These are phyloP conservation scores for Acromyrmex heyeri DNA, from an alignment of 1,140 invertebrate genomes.

Conservation along the genomic window DNA sequence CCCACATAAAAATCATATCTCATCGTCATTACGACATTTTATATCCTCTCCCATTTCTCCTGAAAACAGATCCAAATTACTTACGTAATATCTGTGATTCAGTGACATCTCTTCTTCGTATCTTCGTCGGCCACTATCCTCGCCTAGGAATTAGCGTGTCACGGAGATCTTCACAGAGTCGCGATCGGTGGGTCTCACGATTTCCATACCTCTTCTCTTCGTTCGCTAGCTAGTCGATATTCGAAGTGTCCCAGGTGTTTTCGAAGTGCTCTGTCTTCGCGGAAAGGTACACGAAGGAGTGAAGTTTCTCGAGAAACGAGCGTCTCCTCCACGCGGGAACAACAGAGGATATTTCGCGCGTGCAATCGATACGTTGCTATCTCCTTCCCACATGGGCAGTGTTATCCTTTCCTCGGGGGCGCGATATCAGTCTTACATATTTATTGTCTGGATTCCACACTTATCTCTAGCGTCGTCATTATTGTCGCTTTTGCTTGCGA, in stretches of 20 bases:
- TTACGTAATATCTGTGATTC: constrained; percentile 86
- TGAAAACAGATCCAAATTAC: constrained; percentile 68
- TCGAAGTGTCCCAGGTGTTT: constrained; percentile 3
- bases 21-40: neutral
- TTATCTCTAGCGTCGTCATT: constrained; percentile 67
- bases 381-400: constrained; percentile 44
- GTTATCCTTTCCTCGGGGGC: constrained; percentile 40
- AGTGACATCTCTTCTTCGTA: constrained; percentile 83
- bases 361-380: constrained; percentile 50
- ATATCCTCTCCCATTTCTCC: neutral
- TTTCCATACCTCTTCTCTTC: constrained; percentile 2
- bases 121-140: constrained; percentile 46
- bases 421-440: constrained; percentile 69
- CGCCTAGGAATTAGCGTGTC: constrained; percentile 39
- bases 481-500: constrained; percentile 67
- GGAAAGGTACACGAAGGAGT: constrained; percentile 7
- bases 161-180: constrained; percentile 49
- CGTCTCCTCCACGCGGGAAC: neutral
- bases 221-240: neutral
- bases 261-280: constrained; percentile 24
- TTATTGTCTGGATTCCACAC: constrained; percentile 72
- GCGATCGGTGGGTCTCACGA: constrained; percentile 55
- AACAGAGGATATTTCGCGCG: constrained; percentile 20
- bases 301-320: constrained; percentile 1
- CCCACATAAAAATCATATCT: neutral